phyloP scores from a whole-genome alignment of 2,113 vertebrate species.

The Hiodon tergisus region DNA sequence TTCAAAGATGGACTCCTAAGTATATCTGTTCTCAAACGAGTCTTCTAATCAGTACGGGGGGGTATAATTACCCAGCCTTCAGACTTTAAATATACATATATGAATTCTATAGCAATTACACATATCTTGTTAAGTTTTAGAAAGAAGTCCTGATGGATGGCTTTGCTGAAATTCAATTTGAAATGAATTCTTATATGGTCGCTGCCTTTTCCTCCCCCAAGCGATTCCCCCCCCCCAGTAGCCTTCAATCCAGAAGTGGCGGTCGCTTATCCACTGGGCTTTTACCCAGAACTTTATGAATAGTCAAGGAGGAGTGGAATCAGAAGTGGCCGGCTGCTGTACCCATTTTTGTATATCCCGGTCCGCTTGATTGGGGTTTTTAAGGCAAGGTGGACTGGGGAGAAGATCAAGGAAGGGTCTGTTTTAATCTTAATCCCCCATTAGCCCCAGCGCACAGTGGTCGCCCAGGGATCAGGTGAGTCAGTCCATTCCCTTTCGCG shows the following conservation, averaged over 20 bases:
- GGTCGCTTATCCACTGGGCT: constrained; percentile 53
- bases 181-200: constrained; percentile 67
- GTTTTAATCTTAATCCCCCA: constrained; percentile 71
- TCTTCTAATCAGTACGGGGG: constrained; percentile 52
- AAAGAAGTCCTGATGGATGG: constrained; percentile 44
- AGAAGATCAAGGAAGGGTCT: constrained; percentile 30
- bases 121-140: constrained; percentile 55
- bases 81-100: constrained; percentile 38
- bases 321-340: constrained; percentile 54
- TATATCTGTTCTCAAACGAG: constrained; percentile 56
- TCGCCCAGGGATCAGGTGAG: constrained; percentile 66
- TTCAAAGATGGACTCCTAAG: constrained; percentile 65
- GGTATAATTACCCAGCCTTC: constrained; percentile 53
- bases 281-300: constrained; percentile 60
- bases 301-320: constrained; percentile 50
- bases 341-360: constrained; percentile 60
- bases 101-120: constrained; percentile 59
- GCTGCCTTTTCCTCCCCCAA: constrained; percentile 60
- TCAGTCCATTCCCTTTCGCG: constrained; percentile 70
- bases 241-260: constrained; percentile 12
- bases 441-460: constrained; percentile 65
- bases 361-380: constrained; percentile 60
- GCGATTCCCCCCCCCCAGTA: constrained; percentile 43
- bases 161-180: constrained; percentile 53
- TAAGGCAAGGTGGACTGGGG: constrained; percentile 48